A percentile compares a stretch with the other conserved stretches of the same genome.
These are phyloP conservation scores for Philereme transversata DNA, from an alignment of 2,888 invertebrate species.

Conservation along the genomic window DNA sequence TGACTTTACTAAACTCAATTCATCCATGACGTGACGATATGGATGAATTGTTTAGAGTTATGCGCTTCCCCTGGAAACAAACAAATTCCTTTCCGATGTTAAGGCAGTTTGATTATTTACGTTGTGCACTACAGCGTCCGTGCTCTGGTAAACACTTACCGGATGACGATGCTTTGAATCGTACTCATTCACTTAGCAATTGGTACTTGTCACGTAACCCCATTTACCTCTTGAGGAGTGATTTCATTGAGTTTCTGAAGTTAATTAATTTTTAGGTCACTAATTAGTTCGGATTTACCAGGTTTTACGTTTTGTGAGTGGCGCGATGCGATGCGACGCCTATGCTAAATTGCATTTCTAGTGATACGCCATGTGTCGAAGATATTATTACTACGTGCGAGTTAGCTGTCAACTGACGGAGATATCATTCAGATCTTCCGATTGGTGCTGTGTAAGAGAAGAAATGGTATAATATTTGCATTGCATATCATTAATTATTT, in stretches of 20 bases:
- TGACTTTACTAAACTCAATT: too few relatives aligned
- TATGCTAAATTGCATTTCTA: conserved; percentile 46
- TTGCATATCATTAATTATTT: neutral
- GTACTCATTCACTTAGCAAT: conserved; percentile 45
- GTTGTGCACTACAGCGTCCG: conserved; percentile 56
- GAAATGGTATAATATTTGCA: conserved; percentile 46
- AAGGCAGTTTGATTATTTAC: conserved; percentile 64
- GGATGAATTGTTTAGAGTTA: conserved; percentile 37
- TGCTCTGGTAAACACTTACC: conserved; percentile 68
- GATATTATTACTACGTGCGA: conserved; percentile 46
- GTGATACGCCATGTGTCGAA: conserved; percentile 48
- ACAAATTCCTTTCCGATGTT: conserved; percentile 68
- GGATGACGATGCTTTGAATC: conserved; percentile 53
- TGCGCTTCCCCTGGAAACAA: conserved; percentile 59
- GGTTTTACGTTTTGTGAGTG: conserved; percentile 8
- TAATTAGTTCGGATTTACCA: conserved; percentile 11
- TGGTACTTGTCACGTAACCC: conserved; percentile 43
- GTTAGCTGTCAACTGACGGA: conserved; percentile 45
- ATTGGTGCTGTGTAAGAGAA: conserved; percentile 48
- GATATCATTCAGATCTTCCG: conserved; percentile 43
- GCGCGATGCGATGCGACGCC: neutral
- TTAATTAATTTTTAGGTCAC: conserved; percentile 21
- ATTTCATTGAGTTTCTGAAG: conserved; percentile 32
- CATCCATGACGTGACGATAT: conserved; percentile 1
- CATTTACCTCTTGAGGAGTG: conserved; percentile 34